phyloP scores from a whole-genome alignment of 2,797 vertebrate species.

The Leuciscus waleckii region DNA sequence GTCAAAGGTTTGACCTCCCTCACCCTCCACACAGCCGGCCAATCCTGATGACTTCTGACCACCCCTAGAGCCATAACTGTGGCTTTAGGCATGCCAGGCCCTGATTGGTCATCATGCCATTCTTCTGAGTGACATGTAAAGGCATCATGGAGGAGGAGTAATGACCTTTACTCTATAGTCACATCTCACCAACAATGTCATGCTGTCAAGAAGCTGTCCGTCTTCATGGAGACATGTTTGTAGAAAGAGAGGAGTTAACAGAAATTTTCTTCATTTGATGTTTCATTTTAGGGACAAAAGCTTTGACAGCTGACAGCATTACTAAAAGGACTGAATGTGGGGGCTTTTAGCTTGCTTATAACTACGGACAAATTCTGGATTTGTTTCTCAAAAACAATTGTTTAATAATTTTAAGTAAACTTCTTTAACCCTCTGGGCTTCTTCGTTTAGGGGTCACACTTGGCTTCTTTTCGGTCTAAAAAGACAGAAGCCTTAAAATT shows the following conservation, averaged over 20 bases:
- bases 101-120: slow-evolving; percentile 51
- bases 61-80: slow-evolving; percentile 55
- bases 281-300: slow-evolving; percentile 40
- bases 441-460: too few relatives aligned
- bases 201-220: slow-evolving; percentile 54
- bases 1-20: slow-evolving; percentile 66
- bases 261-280: slow-evolving; percentile 47
- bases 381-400: neutral
- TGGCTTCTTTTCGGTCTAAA: too few relatives aligned
- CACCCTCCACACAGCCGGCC: slow-evolving; percentile 54
- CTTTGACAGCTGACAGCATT: slow-evolving; percentile 19
- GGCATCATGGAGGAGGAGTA: slow-evolving; percentile 52
- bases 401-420: neutral
- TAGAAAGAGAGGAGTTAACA: slow-evolving; percentile 38
- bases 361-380: neutral
- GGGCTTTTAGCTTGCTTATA: neutral
- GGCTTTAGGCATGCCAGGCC: slow-evolving; percentile 53
- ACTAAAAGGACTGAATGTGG: neutral
- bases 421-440: neutral
- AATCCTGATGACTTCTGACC: slow-evolving; percentile 56
- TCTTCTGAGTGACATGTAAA: slow-evolving; percentile 58
- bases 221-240: slow-evolving; percentile 38
- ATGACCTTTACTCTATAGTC: slow-evolving; percentile 64
- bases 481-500: too few relatives aligned
- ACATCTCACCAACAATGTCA: slow-evolving; percentile 55